phyloP scores from a whole-genome alignment of 2,888 invertebrate genomes.

The Galeopsomyia nigrocyanea region DNA sequence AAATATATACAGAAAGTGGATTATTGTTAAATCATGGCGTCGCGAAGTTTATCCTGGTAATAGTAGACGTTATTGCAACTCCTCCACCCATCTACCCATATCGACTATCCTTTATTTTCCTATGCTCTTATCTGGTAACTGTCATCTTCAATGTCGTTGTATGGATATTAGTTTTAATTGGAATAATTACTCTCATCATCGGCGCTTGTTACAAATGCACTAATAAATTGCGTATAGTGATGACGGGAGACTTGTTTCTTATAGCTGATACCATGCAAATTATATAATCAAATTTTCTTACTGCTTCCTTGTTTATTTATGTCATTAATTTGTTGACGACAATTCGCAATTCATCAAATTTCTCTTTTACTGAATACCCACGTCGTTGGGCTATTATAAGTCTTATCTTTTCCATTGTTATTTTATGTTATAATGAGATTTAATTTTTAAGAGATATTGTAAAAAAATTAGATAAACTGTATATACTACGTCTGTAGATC shows the following conservation, averaged over 20 bases:
- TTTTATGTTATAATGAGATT: slow-evolving; percentile 10
- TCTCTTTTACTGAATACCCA: too few relatives aligned
- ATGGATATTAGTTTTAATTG: slow-evolving; percentile 36
- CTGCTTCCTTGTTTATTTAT: slow-evolving; percentile 33
- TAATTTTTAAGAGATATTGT: slow-evolving; percentile 25
- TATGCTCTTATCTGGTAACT: slow-evolving; percentile 4
- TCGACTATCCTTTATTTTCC: slow-evolving; percentile 16
- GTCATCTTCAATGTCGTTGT: slow-evolving; percentile 23
- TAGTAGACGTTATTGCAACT: slow-evolving; percentile 40
- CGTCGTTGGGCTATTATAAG: too few relatives aligned
- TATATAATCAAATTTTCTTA: not conserved
- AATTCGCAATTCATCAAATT: too few relatives aligned
- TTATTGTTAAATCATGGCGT: slow-evolving; percentile 44
- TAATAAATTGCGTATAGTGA: slow-evolving; percentile 29
- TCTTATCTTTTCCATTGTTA: slow-evolving; percentile 3
- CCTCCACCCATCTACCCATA: slow-evolving; percentile 16
- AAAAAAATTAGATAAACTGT: slow-evolving; percentile 22
- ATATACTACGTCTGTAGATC: slow-evolving; percentile 8
- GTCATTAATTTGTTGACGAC: slow-evolving; percentile 3
- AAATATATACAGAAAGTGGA: slow-evolving; percentile 42
- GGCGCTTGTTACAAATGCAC: slow-evolving; percentile 33
- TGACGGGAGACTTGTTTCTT: slow-evolving; percentile 24
- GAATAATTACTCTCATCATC: slow-evolving; percentile 21
- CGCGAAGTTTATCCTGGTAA: slow-evolving; percentile 43
- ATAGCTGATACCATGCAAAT: slow-evolving; percentile 31